phyloP scores from a whole-genome alignment of 2,888 invertebrate genomes.

The Oxyteleia sp. region DNA sequence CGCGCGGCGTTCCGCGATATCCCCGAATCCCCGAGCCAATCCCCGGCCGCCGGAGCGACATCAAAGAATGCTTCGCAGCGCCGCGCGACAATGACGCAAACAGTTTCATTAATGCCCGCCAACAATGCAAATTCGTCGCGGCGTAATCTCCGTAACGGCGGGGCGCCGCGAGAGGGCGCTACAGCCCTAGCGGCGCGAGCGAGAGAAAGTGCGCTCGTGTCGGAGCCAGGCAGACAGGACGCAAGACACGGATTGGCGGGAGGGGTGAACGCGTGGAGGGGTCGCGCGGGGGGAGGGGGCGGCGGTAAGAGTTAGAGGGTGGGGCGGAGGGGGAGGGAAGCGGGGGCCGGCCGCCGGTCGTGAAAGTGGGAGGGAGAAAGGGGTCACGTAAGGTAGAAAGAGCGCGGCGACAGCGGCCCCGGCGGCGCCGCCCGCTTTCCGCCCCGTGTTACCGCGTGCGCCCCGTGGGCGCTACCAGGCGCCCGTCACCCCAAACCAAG shows the following conservation, averaged over 20 bases:
- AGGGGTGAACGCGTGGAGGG: not conserved
- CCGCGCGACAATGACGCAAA: slow-evolving; percentile 58
- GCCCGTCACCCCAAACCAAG: too few relatives aligned
- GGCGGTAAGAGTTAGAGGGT: slow-evolving; percentile 37
- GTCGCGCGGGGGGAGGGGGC: not conserved
- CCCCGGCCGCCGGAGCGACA: slow-evolving; percentile 23
- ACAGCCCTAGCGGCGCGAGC: slow-evolving; percentile 53
- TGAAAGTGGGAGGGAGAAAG: slow-evolving; percentile 64
- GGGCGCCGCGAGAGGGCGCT: slow-evolving; percentile 37
- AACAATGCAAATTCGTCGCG: slow-evolving; percentile 59
- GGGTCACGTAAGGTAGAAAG: slow-evolving; percentile 61
- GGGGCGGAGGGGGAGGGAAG: slow-evolving; percentile 46
- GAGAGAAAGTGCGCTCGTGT: slow-evolving; percentile 66
- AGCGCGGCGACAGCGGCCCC: slow-evolving; percentile 41
- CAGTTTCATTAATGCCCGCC: slow-evolving; percentile 59
- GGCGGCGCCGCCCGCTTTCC: slow-evolving; percentile 45
- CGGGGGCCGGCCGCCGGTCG: slow-evolving; percentile 41
- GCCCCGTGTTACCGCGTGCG: too few relatives aligned
- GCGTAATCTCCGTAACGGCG: slow-evolving; percentile 45
- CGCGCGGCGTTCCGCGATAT: slow-evolving; percentile 19
- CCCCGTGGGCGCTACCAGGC: too few relatives aligned
- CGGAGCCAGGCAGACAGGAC: slow-evolving; percentile 56
- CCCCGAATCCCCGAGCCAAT: slow-evolving; percentile 33
- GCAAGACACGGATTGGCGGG: slow-evolving; percentile 36
- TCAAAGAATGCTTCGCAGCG: slow-evolving; percentile 37